Evolutionary conservation across 2,113 vertebrate species (phyloP).

Genomic region (Brachionichthys hirsutus): DNA sequence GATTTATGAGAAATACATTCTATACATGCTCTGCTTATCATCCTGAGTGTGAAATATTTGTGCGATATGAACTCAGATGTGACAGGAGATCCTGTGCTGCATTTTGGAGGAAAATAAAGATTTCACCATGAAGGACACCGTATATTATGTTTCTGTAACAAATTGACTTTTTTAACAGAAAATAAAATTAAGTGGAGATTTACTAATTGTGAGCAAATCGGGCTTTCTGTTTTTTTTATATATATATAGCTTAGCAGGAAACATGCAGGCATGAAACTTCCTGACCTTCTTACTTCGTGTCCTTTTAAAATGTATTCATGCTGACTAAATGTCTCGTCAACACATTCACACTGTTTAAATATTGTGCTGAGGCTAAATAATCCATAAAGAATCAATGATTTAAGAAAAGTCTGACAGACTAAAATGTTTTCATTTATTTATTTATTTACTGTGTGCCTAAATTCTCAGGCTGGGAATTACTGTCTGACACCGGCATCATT

Average conservation of each 20-base stretch:
- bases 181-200: neutral
- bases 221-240: neutral
- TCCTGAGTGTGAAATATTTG: conserved; percentile 67
- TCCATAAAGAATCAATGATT: neutral
- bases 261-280: too few relatives aligned
- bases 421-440: too few relatives aligned
- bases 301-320: neutral
- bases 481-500: too few relatives aligned
- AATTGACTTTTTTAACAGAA: neutral
- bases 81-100: conserved; percentile 42
- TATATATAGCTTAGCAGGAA: too few relatives aligned
- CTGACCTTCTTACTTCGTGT: too few relatives aligned
- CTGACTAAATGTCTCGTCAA: neutral
- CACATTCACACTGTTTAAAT: neutral
- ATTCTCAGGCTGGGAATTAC: too few relatives aligned
- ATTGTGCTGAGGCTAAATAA: neutral
- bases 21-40: conserved; percentile 55
- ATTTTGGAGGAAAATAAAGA: conserved; percentile 66
- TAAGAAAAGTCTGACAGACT: neutral
- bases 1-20: conserved; percentile 40
- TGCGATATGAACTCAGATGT: conserved; percentile 40
- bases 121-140: conserved; percentile 65
- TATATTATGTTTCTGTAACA: conserved; percentile 27
- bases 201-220: too few relatives aligned
- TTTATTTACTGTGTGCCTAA: too few relatives aligned